These are phyloP conservation scores for Sinella curviseta DNA, from an alignment of 1,140 invertebrate genomes.

Conservation along the genomic window DNA sequence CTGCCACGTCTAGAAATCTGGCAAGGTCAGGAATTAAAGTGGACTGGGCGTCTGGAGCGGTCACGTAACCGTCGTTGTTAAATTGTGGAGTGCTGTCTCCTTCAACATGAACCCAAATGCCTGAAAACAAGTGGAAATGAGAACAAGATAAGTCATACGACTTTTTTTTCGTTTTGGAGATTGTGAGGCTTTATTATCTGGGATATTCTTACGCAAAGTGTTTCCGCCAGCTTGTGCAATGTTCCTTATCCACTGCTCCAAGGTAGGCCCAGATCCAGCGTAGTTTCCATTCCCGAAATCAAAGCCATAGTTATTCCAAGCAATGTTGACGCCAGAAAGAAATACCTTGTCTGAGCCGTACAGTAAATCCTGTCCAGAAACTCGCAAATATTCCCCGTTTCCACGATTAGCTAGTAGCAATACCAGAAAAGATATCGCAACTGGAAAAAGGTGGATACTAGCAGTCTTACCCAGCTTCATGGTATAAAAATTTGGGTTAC, in stretches of 20 bases:
- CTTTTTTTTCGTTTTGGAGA: not conserved
- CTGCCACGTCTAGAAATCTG: slow-evolving; percentile 49
- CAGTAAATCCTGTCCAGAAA: slow-evolving; percentile 32
- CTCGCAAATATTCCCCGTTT: slow-evolving; percentile 35
- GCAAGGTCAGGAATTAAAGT: slow-evolving; percentile 47
- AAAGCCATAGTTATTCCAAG: slow-evolving; percentile 54
- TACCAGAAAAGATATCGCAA: no score
- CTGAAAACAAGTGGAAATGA: slow-evolving; percentile 46
- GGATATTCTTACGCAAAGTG: slow-evolving; percentile 50
- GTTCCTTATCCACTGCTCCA: slow-evolving; percentile 53
- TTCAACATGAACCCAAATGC: slow-evolving; percentile 57
- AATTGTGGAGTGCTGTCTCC: slow-evolving; percentile 52
- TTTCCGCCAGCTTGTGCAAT: slow-evolving; percentile 56
- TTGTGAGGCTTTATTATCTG: not conserved
- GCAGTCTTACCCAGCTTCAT: no score
- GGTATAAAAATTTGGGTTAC: no score
- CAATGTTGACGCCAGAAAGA: slow-evolving; percentile 56
- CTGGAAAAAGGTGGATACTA: no score
- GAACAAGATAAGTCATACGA: not conserved
- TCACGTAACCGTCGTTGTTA: slow-evolving; percentile 47
- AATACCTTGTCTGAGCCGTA: slow-evolving; percentile 52
- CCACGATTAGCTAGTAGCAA: not conserved
- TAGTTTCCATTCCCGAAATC: slow-evolving; percentile 55
- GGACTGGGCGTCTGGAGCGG: slow-evolving; percentile 40
- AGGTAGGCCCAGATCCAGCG: slow-evolving; percentile 37